Evolutionary conservation across 2,113 vertebrate species (phyloP), one percentile per base, ranked within the genome.

Genomic region (Actenoides lindsayi): DNA sequence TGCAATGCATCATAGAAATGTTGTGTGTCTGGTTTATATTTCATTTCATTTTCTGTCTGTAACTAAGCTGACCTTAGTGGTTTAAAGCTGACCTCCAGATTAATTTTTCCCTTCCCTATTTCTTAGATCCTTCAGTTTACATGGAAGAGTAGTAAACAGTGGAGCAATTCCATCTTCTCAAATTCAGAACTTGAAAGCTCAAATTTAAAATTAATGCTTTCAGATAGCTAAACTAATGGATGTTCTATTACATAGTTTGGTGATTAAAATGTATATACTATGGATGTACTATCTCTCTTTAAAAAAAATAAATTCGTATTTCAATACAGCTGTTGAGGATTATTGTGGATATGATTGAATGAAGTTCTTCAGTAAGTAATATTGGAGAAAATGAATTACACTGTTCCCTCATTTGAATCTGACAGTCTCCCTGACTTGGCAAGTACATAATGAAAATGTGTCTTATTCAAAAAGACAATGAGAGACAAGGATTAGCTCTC

Each of bases 181-280:
- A 57, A 69, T 83, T 62, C 83, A 92, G 90, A 88, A 77, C 44
- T 65, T 95, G 85, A 93, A 85, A 89, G 27, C 54, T 88, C 53
- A 87, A 71, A 95, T 51, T 51, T 85, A 82, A 89, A 11, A 84
- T 70, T 21, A 67, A 28, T 81, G 17, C 74, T 93, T 91, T 60
- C 90, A 91, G 62, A 39, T 93, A 73, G 60, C 39, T 86, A 69
- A 89, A 83, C 37, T 77, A 74, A 84, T 89, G n/a, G 68, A 11
- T 79, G 53, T 62, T 87, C 5, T 19, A 31, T 87, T 46, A 15
- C 12, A 12, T 60, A 73, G 57, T 28, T 69, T 83, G 28, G 56
- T 73, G 44, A 21, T 83, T 83, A 13, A 83, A 44, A 53, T 84
- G n/a, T 17, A 14, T 3, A 27, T 7, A 8, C 7, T 11, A 15